Evolutionary conservation across 2,888 invertebrate species (phyloP), one percentile per base, ranked within the genome.

Genomic region (Julus scandinavius): DNA sequence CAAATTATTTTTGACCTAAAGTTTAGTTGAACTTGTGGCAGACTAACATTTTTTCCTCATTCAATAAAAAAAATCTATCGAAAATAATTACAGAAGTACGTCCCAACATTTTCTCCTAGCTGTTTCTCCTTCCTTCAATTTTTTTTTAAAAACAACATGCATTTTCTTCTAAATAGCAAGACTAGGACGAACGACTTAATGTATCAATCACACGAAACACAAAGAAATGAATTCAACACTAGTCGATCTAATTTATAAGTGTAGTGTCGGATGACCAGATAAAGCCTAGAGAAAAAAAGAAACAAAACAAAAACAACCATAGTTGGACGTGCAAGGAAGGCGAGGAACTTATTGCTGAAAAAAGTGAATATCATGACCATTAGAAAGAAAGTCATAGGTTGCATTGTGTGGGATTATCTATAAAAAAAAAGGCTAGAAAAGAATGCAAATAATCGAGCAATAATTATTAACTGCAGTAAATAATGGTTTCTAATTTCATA

Each of bases 291-390:
- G 72, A 72, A 72, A 72, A 72, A 72, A n/a, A 72, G 20, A 72
- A 72, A 72, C 72, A n/a, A 45, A 72, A 72, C 72, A n/a, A 29
- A 72, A 72, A 72, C 72, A 72, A 72, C 72, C 72, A 72, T 29
- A 72, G 72, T 29, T 72, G 72, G 72, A 72, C 72, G 72, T 72
- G 72, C 72, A 84, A 88, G 85, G 85, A 45, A 88, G 88, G 85
- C 85, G 54, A 87, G 54, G 40, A 20, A 87, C 87, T 58, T 40
- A 87, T 50, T 29, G 29, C 29, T 54, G 29, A 41, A 87, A 87
- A 87, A 87, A 50, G 50, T 50, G 54, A 87, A 50, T 41, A 87
- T 58, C 54, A 20, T 87, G 11, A 41, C 50, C 58, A 87, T 41
- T 54, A 40, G 54, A 40, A 54, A 50, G 54, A 87, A 87, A 50